Evolutionary conservation across 2,113 vertebrate genomes (phyloP).

Genomic region (Neodontobutis hainanensis): DNA sequence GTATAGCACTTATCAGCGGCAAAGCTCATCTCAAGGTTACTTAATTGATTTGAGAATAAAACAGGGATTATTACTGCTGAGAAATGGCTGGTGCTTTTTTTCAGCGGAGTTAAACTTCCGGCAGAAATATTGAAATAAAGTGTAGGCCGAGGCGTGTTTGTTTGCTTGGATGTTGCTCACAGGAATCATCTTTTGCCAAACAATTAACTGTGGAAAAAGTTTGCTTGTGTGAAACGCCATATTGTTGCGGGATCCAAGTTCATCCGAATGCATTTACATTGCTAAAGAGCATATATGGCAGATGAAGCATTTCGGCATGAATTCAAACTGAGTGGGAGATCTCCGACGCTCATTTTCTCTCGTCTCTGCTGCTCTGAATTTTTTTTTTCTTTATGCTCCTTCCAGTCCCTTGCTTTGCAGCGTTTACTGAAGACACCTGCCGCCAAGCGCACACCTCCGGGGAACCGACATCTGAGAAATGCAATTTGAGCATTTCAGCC

Average conservation of each 20-base stretch:
- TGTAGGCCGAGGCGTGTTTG: conserved; percentile 18
- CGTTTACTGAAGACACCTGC: conserved; percentile 81
- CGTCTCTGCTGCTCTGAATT: background rate
- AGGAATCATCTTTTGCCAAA: conserved; percentile 69
- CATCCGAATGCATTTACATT: conserved; percentile 98
- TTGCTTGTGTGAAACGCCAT: conserved; percentile 86
- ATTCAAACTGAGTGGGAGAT: conserved; percentile 88
- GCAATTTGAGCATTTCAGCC: conserved; percentile 76
- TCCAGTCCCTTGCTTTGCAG: conserved; percentile 45
- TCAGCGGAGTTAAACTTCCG: conserved; percentile 1
- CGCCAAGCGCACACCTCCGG: conserved; percentile 81
- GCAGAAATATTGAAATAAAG: conserved; percentile 41
- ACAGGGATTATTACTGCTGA: conserved; percentile 29
- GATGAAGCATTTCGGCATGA: conserved; percentile 92
- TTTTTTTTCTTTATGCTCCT: conserved; percentile 52
- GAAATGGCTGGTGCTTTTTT: conserved; percentile 33
- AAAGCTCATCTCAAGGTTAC: conserved; percentile 67
- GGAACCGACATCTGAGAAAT: conserved; percentile 78
- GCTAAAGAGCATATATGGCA: conserved; percentile 95
- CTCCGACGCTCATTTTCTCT: conserved; percentile 63
- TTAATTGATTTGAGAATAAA: conserved; percentile 71
- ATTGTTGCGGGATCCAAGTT: conserved; percentile 87
- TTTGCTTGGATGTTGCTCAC: conserved; percentile 57
- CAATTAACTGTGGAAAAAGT: conserved; percentile 92
- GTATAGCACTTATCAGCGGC: conserved; percentile 53